Base-by-base conservation (phyloP, 2,888 invertebrate species). In the Lordiphosa fenestrarum region DNA sequence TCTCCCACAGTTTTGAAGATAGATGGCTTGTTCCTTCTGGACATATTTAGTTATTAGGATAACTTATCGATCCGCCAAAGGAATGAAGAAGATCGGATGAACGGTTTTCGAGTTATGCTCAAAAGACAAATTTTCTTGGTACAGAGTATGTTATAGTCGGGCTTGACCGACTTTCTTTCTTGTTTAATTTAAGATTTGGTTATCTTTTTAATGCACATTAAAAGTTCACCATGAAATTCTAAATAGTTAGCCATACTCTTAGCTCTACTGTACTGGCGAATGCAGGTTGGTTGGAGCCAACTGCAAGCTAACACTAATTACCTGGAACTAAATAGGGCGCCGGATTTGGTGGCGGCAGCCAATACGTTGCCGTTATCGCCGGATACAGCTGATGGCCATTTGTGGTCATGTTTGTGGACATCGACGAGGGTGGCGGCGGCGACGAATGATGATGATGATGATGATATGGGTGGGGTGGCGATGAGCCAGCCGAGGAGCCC, bases 291-390 rank as follows among this genome's bases (percentile, higher is more conserved):
- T 42, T 9, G 3, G n/a, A 25, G 12, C 23, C 12, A 42, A 21
- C 19, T 57, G 67, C 73, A 60, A 69, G 71, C 35, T 73, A 85
- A 76, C 76, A 80, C 83, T 88, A 88, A 88, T 88, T 93, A 95
- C 95, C 95, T 95, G 95, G 95, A 90, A 95, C 92, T 89, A 95
- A 93, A 91, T 95, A 95, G 86, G 95, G 95, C 88, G 93, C 93
- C 82, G 94, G 93, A 90, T 93, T 93, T 71, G 94, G 92, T 86
- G 95, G 93, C 73, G 95, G 94, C 86, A 95, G 93, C 95, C 95
- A 95, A 91, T 95, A 95, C 88, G 95, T 94, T 89, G 94, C 93
- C 90, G 93, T 94, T 91, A 95, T 95, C 84, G 95, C 92, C 88
- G 95, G 95, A 91, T 95, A 95, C 73, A 80, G 70, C 71, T 85